Base-by-base conservation (phyloP, 1,140 invertebrate species). In the Doryteuthis pealeii region DNA sequence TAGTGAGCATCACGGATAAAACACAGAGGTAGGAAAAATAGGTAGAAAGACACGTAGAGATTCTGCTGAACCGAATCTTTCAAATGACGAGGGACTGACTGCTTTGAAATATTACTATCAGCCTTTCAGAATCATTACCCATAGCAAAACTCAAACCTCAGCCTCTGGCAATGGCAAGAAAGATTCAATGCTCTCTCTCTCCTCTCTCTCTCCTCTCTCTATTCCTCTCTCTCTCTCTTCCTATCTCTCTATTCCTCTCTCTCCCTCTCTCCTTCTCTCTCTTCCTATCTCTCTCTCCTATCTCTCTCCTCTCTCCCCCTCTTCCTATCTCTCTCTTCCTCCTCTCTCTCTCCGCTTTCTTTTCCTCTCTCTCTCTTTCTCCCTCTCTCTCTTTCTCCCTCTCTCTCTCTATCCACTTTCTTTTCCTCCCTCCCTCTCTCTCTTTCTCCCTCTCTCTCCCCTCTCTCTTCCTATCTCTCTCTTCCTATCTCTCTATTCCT, bases 181-280 rank as follows among this genome's bases (percentile, higher is more conserved):
- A n/a, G n/a, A n/a, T n/a, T n/a, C n/a, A n/a, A 40, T 40, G 4
- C 58, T 62, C 58, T 5, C 15, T 62, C 58, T 15, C 28, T 30
- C 28, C 68, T 70, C 30, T 12, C 68, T 31, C n/a, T 26, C 15
- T 58, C 43, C 54, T 49, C 70, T 72, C 74, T 62, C 72, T 66
- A n/a, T 22, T 58, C 18, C 33, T 30, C 18, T 67, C 70, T 62
- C 30, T 31, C 49, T n/a, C 31, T 35, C 49, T 43, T 73, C 58
- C 65, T 22, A 35, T 31, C 15, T 15, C 15, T 26, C 28, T 30
- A 5, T 15, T 62, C 15, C 28, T 30, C 15, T 15, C 15, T 30
- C 28, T 30, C 15, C 58, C 15, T 30, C 28, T 30, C 28, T 30
- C 28, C 58, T 5, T 30, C 28, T 62, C 15, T 62, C 15, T 62